A percentile compares a stretch with the other conserved stretches of the same genome.
Evolutionary conservation across 2,113 vertebrate genomes (phyloP).

Genomic region (Cyprinus carpio): DNA sequence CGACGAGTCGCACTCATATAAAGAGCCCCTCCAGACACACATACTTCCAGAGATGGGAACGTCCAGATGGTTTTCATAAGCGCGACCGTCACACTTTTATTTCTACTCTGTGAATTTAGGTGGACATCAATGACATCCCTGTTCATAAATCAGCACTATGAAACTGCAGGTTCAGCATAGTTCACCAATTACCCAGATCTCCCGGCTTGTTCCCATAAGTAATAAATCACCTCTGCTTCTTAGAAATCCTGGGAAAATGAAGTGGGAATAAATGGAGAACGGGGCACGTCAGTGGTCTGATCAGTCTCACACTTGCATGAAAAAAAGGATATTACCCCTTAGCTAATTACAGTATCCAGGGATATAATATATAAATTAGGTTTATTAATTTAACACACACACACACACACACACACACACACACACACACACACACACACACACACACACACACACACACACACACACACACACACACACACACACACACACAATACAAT

Average conservation of each 20-base stretch:
- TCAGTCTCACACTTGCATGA: not conserved
- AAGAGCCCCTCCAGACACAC: conserved; percentile 1
- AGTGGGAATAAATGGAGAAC: conserved; percentile 53
- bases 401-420: too few relatives aligned
- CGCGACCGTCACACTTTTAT: conserved; percentile 52
- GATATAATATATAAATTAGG: too few relatives aligned
- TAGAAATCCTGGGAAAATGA: conserved; percentile 10
- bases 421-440: too few relatives aligned
- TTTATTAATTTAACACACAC: too few relatives aligned
- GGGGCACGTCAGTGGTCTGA: not conserved
- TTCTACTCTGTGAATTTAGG: conserved; percentile 64
- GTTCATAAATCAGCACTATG: conserved; percentile 59
- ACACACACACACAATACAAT: too few relatives aligned
- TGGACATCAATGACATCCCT: conserved; percentile 67
- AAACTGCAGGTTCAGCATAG: conserved; percentile 53
- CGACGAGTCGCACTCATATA: not conserved
- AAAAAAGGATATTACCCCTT: too few relatives aligned
- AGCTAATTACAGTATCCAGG: too few relatives aligned
- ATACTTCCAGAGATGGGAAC: conserved; percentile 5
- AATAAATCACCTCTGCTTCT: conserved; percentile 52
- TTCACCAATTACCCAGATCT: conserved; percentile 49
- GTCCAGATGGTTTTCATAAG: conserved; percentile 68
- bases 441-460: too few relatives aligned
- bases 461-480: too few relatives aligned
- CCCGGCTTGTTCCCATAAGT: conserved; percentile 35